Percentiles rank a stretch among this genome's conserved stretches.
Evolutionary conservation across 2,113 vertebrate species (phyloP).

Genomic region (Jacana jacana): DNA sequence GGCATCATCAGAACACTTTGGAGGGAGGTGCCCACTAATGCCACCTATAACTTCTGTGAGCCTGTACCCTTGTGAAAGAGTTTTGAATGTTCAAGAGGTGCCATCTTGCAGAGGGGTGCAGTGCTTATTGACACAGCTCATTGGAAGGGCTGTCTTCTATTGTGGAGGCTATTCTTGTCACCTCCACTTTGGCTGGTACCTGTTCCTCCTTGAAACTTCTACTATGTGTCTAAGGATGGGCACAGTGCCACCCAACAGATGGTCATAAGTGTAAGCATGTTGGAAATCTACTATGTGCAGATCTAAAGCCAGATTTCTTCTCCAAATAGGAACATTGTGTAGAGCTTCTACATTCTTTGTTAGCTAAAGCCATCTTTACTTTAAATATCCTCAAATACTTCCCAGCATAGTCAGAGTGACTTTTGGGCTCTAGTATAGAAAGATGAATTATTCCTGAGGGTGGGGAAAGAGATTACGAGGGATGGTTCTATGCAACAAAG

Average conservation of each 20-base stretch:
- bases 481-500: background rate
- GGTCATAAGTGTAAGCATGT: conserved; percentile 1
- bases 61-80: background rate
- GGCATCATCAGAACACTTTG: background rate
- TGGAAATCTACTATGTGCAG: background rate
- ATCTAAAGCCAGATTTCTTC: background rate
- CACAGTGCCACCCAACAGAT: conserved; percentile 10
- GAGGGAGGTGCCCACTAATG: background rate
- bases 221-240: background rate
- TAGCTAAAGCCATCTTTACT: background rate
- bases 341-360: background rate
- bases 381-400: background rate
- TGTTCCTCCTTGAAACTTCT: background rate
- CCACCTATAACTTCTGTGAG: background rate
- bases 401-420: background rate
- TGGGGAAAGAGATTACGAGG: background rate
- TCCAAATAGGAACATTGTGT: background rate
- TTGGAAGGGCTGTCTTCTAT: background rate
- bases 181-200: background rate
- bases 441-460: background rate
- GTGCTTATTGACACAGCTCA: background rate
- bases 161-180: background rate
- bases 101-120: background rate
- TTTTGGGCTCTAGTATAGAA: background rate
- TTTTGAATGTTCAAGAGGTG: background rate